Evolutionary conservation across 2,797 vertebrate species (phyloP), one percentile per base, ranked within the genome.

Genomic region (Acipenser oxyrinchus): DNA sequence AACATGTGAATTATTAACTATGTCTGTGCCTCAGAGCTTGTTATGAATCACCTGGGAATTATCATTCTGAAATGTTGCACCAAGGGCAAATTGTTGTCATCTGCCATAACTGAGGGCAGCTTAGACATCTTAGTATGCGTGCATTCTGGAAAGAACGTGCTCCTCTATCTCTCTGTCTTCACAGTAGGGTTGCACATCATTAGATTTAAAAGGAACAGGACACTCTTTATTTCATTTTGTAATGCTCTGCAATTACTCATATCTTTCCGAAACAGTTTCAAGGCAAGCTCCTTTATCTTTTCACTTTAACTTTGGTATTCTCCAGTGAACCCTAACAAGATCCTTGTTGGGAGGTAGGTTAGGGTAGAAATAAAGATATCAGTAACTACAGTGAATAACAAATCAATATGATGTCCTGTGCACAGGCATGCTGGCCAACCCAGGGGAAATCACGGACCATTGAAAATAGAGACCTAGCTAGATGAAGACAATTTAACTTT

Each of bases 151-250:
- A 76, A 78, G 79, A 77, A 73, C 71, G 63, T 69, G 69, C 64
- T 62, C 68, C 70, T 68, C 70, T 79, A 78, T 82, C 76, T 55
- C 65, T 60, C 51, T 66, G 82, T 82, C 74, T 79, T 12, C 8
- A 70, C 72, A 71, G 72, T 67, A 65, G 52, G 52, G 18, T 15
- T 18, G 15, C 62, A 10, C 48, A 13, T 63, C 66, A 57, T 66
- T 55, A 64, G 67, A 65, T 69, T 69, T 50, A 69, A 76, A 77
- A 49, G 13, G 51, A 79, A 73, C 77, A 79, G 80, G 53, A 49
- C 52, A 13, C 52, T 64, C 69, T 77, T 76, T 71, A 74, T 74
- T 71, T 71, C 4, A 63, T 65, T 13, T 13, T 12, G n/a, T 6
- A 50, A 15, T 13, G 60, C 55, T 63, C 37, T 48, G 13, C 52